These are phyloP conservation scores for Periophthalmodon schlosseri DNA, from an alignment of 2,113 vertebrate genomes.

Conservation along the genomic window DNA sequence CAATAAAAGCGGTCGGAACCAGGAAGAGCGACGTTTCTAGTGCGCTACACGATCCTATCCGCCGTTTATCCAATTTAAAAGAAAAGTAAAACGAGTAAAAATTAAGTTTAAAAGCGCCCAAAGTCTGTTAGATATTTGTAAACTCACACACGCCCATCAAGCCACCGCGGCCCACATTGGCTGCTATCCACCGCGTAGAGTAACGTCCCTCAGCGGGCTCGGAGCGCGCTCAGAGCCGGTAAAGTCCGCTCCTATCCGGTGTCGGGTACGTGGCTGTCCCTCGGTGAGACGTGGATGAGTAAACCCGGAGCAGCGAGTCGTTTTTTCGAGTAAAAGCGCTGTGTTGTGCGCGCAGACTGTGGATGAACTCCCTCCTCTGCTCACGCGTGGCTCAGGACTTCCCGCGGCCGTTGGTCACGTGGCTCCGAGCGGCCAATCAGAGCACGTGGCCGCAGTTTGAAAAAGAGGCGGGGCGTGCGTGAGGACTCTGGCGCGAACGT, in stretches of 20 bases:
- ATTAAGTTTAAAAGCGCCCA: background rate
- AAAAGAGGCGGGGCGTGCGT: slow-evolving; percentile 77
- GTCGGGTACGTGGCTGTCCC: slow-evolving; percentile 1
- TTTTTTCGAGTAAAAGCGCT: slow-evolving; percentile 1
- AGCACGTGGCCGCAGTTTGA: slow-evolving; percentile 71
- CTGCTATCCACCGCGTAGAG: background rate
- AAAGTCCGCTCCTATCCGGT: background rate
- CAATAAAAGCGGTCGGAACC: slow-evolving; percentile 32
- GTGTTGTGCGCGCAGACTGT: background rate
- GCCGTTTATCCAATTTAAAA: slow-evolving; percentile 22
- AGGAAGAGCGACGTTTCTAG: background rate
- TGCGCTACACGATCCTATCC: background rate
- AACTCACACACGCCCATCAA: slow-evolving; percentile 49
- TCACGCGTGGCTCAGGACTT: slow-evolving; percentile 79
- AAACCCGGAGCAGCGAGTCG: slow-evolving; percentile 5
- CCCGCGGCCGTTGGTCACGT: slow-evolving; percentile 95
- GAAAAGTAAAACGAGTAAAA: slow-evolving; percentile 12
- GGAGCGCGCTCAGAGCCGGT: background rate
- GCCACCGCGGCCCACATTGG: slow-evolving; percentile 19
- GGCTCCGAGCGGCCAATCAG: slow-evolving; percentile 78
- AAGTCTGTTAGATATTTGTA: slow-evolving; percentile 3
- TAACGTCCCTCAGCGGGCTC: background rate
- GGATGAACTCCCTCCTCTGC: slow-evolving; percentile 40
- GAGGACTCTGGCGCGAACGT: slow-evolving; percentile 82
- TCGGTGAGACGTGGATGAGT: background rate